Evolutionary conservation across 2,797 vertebrate genomes (phyloP).

Genomic region (Poeciliopsis turneri): DNA sequence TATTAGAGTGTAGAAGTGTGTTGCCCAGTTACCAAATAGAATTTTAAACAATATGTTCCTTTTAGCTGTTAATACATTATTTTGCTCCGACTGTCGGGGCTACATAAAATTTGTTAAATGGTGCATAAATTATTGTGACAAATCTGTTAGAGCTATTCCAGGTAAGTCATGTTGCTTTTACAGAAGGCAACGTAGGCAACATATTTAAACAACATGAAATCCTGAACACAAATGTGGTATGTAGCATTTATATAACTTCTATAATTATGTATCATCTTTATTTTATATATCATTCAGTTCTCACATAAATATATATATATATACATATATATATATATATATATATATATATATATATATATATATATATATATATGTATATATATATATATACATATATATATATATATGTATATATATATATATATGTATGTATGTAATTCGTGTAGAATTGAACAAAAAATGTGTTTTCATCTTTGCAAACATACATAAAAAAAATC

Average conservation of each 20-base stretch:
- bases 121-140: constrained; percentile 21
- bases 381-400: no score
- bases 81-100: constrained; percentile 25
- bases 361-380: no score
- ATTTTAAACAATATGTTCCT: constrained; percentile 15
- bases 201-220: constrained; percentile 18
- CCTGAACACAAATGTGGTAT: background rate
- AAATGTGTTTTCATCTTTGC: constrained; percentile 14
- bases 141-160: constrained; percentile 45
- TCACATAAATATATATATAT: no score
- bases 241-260: background rate
- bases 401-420: no score
- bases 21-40: constrained; percentile 25
- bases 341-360: no score
- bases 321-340: no score
- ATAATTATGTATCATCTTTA: background rate
- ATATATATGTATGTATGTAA: no score
- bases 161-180: constrained; percentile 45
- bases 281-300: no score
- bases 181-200: constrained; percentile 16
- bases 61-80: constrained; percentile 7
- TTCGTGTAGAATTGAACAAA: constrained; percentile 4
- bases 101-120: constrained; percentile 36
- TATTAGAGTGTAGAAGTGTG: constrained; percentile 21
- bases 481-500: constrained; percentile 1